phyloP scores from a whole-genome alignment of 2,888 invertebrate species.

The Ichneumoninae sp. region DNA sequence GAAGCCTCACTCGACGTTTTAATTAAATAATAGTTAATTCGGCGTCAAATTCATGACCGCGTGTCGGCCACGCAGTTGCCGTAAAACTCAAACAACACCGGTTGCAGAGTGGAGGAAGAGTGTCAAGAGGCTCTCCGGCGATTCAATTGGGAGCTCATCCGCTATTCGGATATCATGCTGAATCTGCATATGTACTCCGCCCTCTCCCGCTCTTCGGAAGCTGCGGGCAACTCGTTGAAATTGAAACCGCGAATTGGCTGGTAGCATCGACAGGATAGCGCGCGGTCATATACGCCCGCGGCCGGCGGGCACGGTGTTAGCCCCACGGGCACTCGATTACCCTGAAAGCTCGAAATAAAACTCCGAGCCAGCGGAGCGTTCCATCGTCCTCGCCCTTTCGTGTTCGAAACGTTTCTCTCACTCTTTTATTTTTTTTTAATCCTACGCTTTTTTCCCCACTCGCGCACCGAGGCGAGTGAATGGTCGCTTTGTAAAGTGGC shows the following conservation, averaged over 20 bases:
- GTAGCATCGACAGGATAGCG: constrained; percentile 31
- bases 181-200: constrained; percentile 7
- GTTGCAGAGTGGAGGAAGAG: constrained; percentile 2
- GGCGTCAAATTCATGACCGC: constrained; percentile 71
- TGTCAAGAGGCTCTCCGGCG: neutral
- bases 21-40: constrained; percentile 75
- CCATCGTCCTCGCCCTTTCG: constrained; percentile 68
- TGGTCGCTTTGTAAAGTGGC: constrained; percentile 26
- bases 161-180: constrained; percentile 9
- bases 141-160: constrained; percentile 11
- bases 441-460: constrained; percentile 17
- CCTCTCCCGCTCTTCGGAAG: constrained; percentile 16
- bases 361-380: constrained; percentile 35
- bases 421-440: constrained; percentile 23
- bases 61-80: constrained; percentile 41
- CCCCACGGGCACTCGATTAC: constrained; percentile 56
- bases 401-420: constrained; percentile 23
- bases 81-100: constrained; percentile 11
- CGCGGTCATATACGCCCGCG: constrained; percentile 21
- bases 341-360: constrained; percentile 61
- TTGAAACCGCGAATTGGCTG: constrained; percentile 67
- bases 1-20: constrained; percentile 58
- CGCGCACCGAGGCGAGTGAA: constrained; percentile 18
- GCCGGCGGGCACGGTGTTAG: constrained; percentile 45
- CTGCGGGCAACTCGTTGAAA: constrained; percentile 48